Evolutionary conservation across 2,797 vertebrate species (phyloP).

Genomic region (Epinephelus awoara): DNA sequence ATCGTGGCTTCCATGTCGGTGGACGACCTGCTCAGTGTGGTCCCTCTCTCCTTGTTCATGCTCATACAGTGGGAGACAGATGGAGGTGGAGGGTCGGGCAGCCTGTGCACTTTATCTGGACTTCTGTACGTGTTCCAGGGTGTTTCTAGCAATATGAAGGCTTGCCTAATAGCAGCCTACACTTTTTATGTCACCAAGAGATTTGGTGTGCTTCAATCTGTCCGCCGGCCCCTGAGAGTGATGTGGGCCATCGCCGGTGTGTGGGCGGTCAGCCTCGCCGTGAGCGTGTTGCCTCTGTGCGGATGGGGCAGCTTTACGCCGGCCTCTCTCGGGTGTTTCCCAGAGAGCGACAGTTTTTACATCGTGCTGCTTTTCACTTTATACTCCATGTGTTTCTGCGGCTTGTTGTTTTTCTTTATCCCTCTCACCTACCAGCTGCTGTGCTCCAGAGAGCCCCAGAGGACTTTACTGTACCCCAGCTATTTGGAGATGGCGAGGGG

Average conservation of each 20-base stretch:
- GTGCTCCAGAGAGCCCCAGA: slow-evolving; percentile 91
- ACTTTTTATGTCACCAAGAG: slow-evolving; percentile 90
- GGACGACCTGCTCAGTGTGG: slow-evolving; percentile 93
- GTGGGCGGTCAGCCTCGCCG: slow-evolving; percentile 90
- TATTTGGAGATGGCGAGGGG: slow-evolving; percentile 83
- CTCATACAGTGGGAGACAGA: slow-evolving; percentile 88
- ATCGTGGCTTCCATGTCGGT: slow-evolving; percentile 94
- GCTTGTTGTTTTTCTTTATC: slow-evolving; percentile 86
- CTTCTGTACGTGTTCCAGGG: slow-evolving; percentile 95
- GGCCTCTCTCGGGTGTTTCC: slow-evolving; percentile 92
- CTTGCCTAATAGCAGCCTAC: slow-evolving; percentile 91
- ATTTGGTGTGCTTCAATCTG: slow-evolving; percentile 78
- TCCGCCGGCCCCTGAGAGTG: slow-evolving; percentile 75
- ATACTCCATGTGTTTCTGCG: slow-evolving; percentile 89
- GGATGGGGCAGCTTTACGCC: slow-evolving; percentile 92
- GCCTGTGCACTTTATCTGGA: slow-evolving; percentile 91
- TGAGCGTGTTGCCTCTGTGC: slow-evolving; percentile 91
- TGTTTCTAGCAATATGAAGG: slow-evolving; percentile 94
- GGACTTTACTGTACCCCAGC: slow-evolving; percentile 74
- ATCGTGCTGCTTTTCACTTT: slow-evolving; percentile 86
- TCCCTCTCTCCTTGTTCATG: slow-evolving; percentile 91
- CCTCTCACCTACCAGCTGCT: slow-evolving; percentile 91
- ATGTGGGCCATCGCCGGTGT: slow-evolving; percentile 84
- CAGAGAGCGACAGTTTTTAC: slow-evolving; percentile 88
- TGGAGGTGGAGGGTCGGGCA: slow-evolving; percentile 67